These are phyloP conservation scores for Enteromius anoplus DNA, from an alignment of 2,797 vertebrate species.

Conservation along the genomic window DNA sequence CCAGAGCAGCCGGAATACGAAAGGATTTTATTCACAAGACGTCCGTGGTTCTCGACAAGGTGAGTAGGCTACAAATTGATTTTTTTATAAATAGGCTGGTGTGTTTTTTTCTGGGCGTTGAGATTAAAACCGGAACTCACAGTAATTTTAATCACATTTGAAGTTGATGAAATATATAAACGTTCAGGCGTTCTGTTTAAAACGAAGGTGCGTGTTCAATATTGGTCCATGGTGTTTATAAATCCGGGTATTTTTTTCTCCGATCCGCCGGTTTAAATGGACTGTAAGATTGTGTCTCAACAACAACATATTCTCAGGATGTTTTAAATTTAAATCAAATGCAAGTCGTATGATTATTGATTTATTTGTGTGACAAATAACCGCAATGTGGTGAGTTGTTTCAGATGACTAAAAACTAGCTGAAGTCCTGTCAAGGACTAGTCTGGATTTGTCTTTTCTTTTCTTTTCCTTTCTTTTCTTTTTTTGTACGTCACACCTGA, in stretches of 20 bases:
- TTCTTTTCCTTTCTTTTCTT: no score
- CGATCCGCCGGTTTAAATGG: conserved; percentile 21
- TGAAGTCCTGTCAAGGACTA: conserved; percentile 10
- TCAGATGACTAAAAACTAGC: neutral
- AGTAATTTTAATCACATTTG: neutral
- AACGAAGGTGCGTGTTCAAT: neutral
- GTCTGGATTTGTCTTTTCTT: neutral
- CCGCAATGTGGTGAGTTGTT: neutral
- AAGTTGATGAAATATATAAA: neutral
- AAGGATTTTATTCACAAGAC: conserved; percentile 16
- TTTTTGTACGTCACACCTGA: neutral
- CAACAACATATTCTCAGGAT: neutral
- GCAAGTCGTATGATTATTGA: neutral
- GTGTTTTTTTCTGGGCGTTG: neutral
- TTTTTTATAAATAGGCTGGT: neutral
- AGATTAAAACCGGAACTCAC: neutral
- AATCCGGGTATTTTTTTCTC: conserved; percentile 38
- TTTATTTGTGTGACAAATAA: neutral
- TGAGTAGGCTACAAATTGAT: conserved; percentile 35
- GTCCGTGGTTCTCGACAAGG: conserved; percentile 39
- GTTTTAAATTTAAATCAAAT: neutral
- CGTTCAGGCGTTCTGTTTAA: neutral
- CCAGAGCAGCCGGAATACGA: neutral
- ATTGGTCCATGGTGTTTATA: conserved; percentile 26
- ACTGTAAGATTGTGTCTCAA: neutral